These are phyloP conservation scores for Tachuris rubrigastra DNA, from an alignment of 2,113 vertebrate genomes.

Conservation along the genomic window DNA sequence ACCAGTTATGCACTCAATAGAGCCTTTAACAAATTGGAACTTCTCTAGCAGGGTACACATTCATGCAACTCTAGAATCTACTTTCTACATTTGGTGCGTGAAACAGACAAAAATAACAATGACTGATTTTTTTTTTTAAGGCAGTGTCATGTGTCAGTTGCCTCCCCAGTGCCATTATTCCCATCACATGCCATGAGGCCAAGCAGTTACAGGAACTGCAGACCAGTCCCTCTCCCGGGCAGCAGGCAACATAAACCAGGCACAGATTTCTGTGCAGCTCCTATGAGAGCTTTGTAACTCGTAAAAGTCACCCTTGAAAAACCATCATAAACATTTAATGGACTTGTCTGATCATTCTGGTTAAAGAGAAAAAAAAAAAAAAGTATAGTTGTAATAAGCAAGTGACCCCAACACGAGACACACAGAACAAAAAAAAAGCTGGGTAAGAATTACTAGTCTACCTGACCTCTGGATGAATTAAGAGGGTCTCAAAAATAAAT, in stretches of 20 bases:
- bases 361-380: background rate
- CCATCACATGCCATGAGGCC: background rate
- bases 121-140: background rate
- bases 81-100: background rate
- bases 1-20: background rate
- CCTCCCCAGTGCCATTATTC: background rate
- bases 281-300: background rate
- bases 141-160: background rate
- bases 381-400: background rate
- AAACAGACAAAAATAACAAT: background rate
- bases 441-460: background rate
- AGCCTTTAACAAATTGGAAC: background rate
- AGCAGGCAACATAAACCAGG: background rate
- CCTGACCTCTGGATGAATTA: background rate
- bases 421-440: background rate
- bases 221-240: background rate
- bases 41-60: background rate
- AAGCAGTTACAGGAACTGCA: accelerated
- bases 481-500: background rate
- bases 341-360: background rate
- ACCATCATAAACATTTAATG: background rate
- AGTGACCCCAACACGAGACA: background rate
- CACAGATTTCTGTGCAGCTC: background rate
- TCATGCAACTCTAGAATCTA: background rate
- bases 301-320: background rate